Conservation (phyloP, 2,888 invertebrate species). For the Laothoe populi region DNA sequence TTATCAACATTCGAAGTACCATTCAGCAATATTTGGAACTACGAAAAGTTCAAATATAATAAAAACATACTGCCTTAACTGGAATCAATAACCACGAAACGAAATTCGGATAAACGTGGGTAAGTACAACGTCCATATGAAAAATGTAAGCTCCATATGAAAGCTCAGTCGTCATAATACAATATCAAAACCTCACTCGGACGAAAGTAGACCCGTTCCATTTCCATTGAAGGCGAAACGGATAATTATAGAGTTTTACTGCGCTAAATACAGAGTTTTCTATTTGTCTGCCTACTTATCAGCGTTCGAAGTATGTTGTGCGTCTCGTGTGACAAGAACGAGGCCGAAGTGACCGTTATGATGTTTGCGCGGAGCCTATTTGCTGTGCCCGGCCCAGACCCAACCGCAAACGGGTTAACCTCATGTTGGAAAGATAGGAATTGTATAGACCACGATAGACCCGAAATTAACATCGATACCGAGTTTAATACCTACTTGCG, state of each 20-base stretch:
- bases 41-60: too few species aligned
- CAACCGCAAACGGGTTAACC: conserved; percentile 43
- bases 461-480: conserved; percentile 36
- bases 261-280: conserved; percentile 27
- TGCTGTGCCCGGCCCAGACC: conserved; percentile 37
- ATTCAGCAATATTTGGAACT: too few species aligned
- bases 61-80: too few species aligned
- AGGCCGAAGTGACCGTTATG: conserved; percentile 63
- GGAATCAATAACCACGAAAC: too few species aligned
- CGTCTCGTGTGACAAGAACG: conserved; percentile 46
- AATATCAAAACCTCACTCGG: conserved; percentile 1
- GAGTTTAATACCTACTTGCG: conserved; percentile 25
- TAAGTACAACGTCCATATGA: conserved; percentile 4
- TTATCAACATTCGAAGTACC: too few species aligned
- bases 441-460: conserved; percentile 40
- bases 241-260: conserved; percentile 18
- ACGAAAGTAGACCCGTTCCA: conserved; percentile 8
- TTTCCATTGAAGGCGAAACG: conserved; percentile 15
- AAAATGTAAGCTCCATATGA: not conserved
- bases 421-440: conserved; percentile 40
- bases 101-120: conserved; percentile 9
- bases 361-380: conserved; percentile 50
- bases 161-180: conserved; percentile 5
- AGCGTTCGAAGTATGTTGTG: conserved; percentile 34
- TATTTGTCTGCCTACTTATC: conserved; percentile 31